phyloP scores from a whole-genome alignment of 2,888 invertebrate genomes.

The Epinotia ramella region DNA sequence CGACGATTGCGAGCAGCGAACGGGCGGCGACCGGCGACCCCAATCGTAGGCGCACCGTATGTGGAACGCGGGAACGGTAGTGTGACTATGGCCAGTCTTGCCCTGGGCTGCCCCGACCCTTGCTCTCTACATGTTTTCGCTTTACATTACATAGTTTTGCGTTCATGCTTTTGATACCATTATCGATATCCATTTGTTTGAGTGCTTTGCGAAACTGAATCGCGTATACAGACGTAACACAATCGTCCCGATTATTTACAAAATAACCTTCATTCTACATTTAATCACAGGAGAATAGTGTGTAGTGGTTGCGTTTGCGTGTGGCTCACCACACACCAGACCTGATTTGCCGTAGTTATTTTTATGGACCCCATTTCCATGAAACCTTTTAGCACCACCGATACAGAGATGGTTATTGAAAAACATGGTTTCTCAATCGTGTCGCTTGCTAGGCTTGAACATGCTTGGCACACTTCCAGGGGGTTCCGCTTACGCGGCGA shows the following conservation, averaged over 20 bases:
- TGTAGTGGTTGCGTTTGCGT: too few relatives aligned
- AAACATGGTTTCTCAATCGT: conserved; percentile 53
- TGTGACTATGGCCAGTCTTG: conserved; percentile 67
- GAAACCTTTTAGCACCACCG: not conserved
- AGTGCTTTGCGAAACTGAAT: conserved; percentile 22
- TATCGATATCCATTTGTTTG: conserved; percentile 40
- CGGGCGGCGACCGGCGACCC: conserved; percentile 56
- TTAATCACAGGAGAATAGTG: too few relatives aligned
- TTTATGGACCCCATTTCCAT: not conserved
- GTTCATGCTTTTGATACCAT: conserved; percentile 40
- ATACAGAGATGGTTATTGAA: conserved; percentile 6
- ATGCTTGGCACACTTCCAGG: conserved; percentile 79
- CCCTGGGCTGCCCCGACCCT: conserved; percentile 69
- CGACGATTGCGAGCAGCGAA: conserved; percentile 44
- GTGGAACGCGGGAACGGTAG: conserved; percentile 82
- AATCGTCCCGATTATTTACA: not conserved
- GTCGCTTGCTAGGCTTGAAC: conserved; percentile 66
- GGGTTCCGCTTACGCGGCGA: conserved; percentile 73
- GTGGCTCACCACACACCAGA: too few relatives aligned
- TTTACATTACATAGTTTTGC: conserved; percentile 44
- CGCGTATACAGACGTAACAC: not conserved
- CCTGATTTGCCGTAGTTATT: not conserved
- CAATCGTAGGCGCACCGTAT: conserved; percentile 62
- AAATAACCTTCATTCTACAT: not conserved
- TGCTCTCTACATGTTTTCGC: conserved; percentile 50